A percentile compares a stretch with the other conserved stretches of the same genome.
phyloP scores from a whole-genome alignment of 2,797 vertebrate genomes.

The Syndactyla subalaris region DNA sequence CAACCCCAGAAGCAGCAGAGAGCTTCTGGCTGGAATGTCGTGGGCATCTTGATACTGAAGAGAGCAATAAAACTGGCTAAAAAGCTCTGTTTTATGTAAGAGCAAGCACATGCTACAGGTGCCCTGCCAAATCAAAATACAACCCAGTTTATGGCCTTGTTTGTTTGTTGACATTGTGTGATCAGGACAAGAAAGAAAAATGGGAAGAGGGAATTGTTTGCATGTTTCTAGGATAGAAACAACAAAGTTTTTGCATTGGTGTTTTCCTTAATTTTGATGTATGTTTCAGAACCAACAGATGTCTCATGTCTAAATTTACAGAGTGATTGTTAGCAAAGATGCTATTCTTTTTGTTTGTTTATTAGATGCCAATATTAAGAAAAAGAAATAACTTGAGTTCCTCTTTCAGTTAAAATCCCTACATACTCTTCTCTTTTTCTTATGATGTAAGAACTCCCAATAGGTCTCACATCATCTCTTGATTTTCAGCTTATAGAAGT shows the following conservation, averaged over 20 bases:
- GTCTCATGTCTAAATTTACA: neutral
- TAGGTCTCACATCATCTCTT: neutral
- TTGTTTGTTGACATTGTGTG: slow-evolving; percentile 58
- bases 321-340: neutral
- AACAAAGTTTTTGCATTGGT: neutral
- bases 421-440: neutral
- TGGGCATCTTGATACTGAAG: slow-evolving; percentile 11
- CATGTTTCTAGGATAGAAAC: slow-evolving; percentile 17
- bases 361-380: neutral
- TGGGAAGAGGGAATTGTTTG: neutral
- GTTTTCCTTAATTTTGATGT: slow-evolving; percentile 8
- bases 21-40: slow-evolving; percentile 29
- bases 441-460: neutral
- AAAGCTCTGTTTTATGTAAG: slow-evolving; percentile 57
- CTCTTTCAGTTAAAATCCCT: neutral
- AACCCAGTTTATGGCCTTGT: slow-evolving; percentile 39
- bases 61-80: slow-evolving; percentile 28
- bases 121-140: slow-evolving; percentile 41
- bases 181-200: slow-evolving; percentile 45
- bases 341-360: neutral
- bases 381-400: neutral
- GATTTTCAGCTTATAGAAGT: neutral
- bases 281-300: neutral
- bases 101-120: slow-evolving; percentile 31
- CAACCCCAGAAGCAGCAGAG: slow-evolving; percentile 27